A percentile compares a stretch with the other conserved stretches of the same genome.
phyloP scores from a whole-genome alignment of 2,888 invertebrate species.

The Hypomecis atomaria region DNA sequence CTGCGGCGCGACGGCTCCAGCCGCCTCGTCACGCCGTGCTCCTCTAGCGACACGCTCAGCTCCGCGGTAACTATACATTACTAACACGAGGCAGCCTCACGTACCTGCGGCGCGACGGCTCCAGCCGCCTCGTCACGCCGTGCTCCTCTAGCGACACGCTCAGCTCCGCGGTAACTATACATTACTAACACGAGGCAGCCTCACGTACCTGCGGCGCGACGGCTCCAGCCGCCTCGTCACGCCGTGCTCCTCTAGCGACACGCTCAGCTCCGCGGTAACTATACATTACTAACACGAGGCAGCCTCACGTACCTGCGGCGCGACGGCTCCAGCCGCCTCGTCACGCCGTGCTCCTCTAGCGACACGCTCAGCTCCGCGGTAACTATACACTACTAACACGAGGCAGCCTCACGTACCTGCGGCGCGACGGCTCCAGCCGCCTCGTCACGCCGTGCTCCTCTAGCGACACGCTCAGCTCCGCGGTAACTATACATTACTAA shows the following conservation, averaged over 20 bases:
- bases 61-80: constrained; percentile 61
- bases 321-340: constrained; percentile 88
- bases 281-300: constrained; percentile 70
- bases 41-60: constrained; percentile 81
- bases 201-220: constrained; percentile 90
- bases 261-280: constrained; percentile 75
- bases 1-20: constrained; percentile 90
- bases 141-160: constrained; percentile 82
- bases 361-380: constrained; percentile 80
- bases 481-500: constrained; percentile 61
- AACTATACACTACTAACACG: constrained; percentile 65
- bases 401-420: constrained; percentile 88
- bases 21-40: constrained; percentile 85
- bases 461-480: constrained; percentile 79
- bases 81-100: constrained; percentile 86
- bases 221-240: constrained; percentile 88
- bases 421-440: constrained; percentile 89
- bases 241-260: constrained; percentile 82
- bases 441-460: constrained; percentile 84
- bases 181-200: constrained; percentile 80
- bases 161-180: constrained; percentile 68
- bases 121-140: constrained; percentile 86
- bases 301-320: constrained; percentile 89
- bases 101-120: constrained; percentile 90
- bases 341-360: constrained; percentile 83